A percentile compares a stretch with the other conserved stretches of the same genome.
phyloP scores from a whole-genome alignment of 2,113 vertebrate species.

The Eleginops maclovinus region DNA sequence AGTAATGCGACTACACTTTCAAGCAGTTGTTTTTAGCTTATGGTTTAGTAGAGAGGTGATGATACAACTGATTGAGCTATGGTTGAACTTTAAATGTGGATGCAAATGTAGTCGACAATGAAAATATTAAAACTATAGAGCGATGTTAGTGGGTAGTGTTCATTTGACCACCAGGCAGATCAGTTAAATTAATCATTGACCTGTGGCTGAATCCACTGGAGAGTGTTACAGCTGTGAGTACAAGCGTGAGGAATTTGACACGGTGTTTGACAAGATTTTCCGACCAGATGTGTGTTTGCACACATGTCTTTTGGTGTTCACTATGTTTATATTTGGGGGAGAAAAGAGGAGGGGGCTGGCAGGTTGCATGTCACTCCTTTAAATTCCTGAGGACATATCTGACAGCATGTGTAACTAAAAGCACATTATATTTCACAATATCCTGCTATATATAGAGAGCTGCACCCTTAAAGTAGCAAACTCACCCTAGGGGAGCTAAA shows the following conservation, averaged over 20 bases:
- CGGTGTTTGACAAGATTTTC: slow-evolving; percentile 14
- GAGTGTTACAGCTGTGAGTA: neutral
- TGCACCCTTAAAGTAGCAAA: neutral
- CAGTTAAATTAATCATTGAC: neutral
- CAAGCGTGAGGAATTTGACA: neutral
- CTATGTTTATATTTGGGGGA: neutral
- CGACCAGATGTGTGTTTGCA: slow-evolving; percentile 20
- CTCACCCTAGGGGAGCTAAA: neutral
- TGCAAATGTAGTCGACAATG: neutral
- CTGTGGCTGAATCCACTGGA: neutral
- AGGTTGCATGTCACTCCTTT: neutral
- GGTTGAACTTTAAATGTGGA: neutral
- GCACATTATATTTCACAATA: slow-evolving; percentile 1
- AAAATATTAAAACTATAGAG: neutral
- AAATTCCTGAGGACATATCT: neutral
- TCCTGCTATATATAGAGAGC: neutral
- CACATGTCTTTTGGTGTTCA: slow-evolving; percentile 10
- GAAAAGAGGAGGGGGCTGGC: neutral
- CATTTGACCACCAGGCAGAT: neutral
- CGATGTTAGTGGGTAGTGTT: neutral
- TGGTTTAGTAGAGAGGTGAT: no score
- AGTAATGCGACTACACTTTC: no score
- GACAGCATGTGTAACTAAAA: neutral
- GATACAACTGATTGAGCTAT: neutral
- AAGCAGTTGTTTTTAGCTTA: no score